Evolutionary conservation across 2,113 vertebrate genomes (phyloP).

Genomic region (Eurystomus gularis): DNA sequence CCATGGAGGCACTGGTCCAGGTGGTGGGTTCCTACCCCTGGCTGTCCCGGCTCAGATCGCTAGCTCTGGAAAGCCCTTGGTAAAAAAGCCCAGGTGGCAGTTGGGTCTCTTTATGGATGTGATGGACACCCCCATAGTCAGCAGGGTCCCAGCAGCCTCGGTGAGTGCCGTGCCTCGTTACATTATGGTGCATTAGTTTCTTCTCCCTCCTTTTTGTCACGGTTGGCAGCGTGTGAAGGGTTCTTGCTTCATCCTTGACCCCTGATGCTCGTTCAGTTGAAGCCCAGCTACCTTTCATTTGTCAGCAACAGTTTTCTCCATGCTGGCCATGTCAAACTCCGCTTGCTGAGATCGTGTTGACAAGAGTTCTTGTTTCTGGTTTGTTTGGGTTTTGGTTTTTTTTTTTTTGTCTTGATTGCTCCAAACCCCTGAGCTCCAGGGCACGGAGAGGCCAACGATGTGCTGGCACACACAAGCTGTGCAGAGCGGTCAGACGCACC

Average conservation of each 20-base stretch:
- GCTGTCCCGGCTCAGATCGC: background rate
- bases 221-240: background rate
- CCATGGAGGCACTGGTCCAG: fast-evolving
- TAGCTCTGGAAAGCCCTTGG: background rate
- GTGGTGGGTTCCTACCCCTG: background rate
- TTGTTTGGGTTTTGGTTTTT: fast-evolving
- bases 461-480: background rate
- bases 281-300: background rate
- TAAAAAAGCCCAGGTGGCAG: background rate
- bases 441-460: fast-evolving
- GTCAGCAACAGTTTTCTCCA: background rate
- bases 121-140: background rate
- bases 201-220: background rate
- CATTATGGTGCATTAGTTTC: fast-evolving
- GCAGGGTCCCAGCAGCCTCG: background rate
- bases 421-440: background rate
- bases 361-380: fast-evolving
- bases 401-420: background rate
- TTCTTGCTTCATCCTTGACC: background rate
- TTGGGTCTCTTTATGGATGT: background rate
- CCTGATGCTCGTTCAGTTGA: background rate
- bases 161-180: fast-evolving
- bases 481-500: background rate
- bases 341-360: constrained; percentile 1
- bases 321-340: background rate